Evolutionary conservation across 1,140 invertebrate species (phyloP).

Genomic region (Procambarus clarkii): DNA sequence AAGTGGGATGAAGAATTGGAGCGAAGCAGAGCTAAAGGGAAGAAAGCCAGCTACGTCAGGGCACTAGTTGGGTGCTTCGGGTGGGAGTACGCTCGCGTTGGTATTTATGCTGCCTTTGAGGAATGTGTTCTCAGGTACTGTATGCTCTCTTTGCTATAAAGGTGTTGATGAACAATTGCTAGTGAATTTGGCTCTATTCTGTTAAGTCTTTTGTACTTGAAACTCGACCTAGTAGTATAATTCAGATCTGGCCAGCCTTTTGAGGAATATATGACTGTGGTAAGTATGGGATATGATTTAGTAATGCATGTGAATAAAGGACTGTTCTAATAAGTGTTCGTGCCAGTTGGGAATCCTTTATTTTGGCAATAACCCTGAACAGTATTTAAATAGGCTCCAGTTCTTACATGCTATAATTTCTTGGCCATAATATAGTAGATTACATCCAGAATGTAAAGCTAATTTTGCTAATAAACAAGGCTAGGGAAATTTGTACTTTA

Average conservation of each 20-base stretch:
- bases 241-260: background rate
- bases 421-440: too few relatives aligned
- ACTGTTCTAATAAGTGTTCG: background rate
- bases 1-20: constrained; percentile 68
- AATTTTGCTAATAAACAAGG: too few relatives aligned
- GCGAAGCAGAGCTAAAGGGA: constrained; percentile 39
- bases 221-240: too few relatives aligned
- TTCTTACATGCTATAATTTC: too few relatives aligned
- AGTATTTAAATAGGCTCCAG: too few relatives aligned
- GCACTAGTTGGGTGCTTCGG: constrained; percentile 69
- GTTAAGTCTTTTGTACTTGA: too few relatives aligned
- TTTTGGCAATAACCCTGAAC: background rate
- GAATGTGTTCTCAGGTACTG: constrained; percentile 71
- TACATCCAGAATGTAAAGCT: too few relatives aligned
- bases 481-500: too few relatives aligned
- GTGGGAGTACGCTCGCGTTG: constrained; percentile 54
- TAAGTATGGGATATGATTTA: background rate
- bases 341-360: background rate
- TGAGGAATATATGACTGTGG: background rate
- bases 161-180: too few relatives aligned
- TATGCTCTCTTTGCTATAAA: background rate
- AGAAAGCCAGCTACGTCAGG: constrained; percentile 60
- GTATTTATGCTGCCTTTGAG: constrained; percentile 67
- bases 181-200: too few relatives aligned
- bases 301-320: background rate